phyloP scores from a whole-genome alignment of 2,888 invertebrate species.

The Drosophila neutralis region DNA sequence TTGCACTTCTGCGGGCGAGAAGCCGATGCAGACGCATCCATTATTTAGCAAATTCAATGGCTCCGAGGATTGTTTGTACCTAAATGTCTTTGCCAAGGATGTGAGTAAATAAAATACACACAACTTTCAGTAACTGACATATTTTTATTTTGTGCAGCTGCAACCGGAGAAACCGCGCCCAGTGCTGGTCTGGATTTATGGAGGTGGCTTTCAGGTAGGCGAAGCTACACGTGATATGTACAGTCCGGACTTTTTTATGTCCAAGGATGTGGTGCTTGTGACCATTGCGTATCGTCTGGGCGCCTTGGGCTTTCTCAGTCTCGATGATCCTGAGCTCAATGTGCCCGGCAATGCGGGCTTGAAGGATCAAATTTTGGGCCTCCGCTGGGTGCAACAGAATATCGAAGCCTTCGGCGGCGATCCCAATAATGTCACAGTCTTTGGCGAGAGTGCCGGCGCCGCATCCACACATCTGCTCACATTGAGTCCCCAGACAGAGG shows the following conservation, averaged over 20 bases:
- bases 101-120: conserved; percentile 61
- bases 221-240: conserved; percentile 84
- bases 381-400: conserved; percentile 86
- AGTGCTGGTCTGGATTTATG: conserved; percentile 86
- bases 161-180: conserved; percentile 74
- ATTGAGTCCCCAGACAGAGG: conserved; percentile 85
- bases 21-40: conserved; percentile 82
- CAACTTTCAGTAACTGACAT: background rate
- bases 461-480: conserved; percentile 85
- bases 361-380: conserved; percentile 86
- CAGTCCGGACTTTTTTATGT: conserved; percentile 85
- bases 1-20: conserved; percentile 82
- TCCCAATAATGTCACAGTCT: conserved; percentile 86
- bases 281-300: conserved; percentile 86
- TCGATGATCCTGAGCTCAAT: conserved; percentile 84
- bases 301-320: conserved; percentile 85
- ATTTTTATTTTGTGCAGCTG: conserved; percentile 55
- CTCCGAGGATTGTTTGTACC: conserved; percentile 86
- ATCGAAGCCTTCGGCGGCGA: conserved; percentile 86
- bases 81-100: conserved; percentile 85
- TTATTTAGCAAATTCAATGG: conserved; percentile 84
- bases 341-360: conserved; percentile 86
- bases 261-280: conserved; percentile 85
- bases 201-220: conserved; percentile 85
- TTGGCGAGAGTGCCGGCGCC: conserved; percentile 86